Conservation (phyloP, 2,797 vertebrate species). For the Pantherophis alleghaniensis region DNA sequence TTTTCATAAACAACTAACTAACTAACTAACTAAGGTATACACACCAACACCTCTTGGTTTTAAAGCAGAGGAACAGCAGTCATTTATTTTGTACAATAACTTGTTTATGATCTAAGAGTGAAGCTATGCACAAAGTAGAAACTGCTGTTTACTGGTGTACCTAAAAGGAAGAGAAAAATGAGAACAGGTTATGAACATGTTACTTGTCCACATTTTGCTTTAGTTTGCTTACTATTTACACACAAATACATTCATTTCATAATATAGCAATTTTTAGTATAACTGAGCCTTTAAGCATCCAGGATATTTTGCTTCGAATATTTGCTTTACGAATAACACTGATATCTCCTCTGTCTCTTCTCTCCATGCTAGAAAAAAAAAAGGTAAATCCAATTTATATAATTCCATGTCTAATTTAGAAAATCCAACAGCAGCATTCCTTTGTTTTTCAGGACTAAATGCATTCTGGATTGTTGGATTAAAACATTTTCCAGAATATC, state of each 20-base stretch:
- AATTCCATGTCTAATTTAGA: not conserved
- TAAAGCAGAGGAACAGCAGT: not conserved
- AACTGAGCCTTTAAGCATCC: not conserved
- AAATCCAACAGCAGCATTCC: constrained; percentile 13
- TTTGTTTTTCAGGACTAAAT: constrained; percentile 73
- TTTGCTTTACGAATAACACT: not conserved
- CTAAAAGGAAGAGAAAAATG: not conserved
- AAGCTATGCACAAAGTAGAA: not conserved
- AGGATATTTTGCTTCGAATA: not conserved
- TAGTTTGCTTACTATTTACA: not conserved
- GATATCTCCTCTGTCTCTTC: not conserved
- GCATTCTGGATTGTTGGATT: constrained; percentile 81
- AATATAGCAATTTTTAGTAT: not conserved
- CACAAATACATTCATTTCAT: not conserved
- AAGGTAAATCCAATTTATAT: not conserved
- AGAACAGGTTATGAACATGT: not conserved
- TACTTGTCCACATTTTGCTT: not conserved
- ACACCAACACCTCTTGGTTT: not conserved
- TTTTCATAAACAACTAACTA: not conserved
- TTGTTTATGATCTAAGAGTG: not conserved
- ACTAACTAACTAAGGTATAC: not conserved
- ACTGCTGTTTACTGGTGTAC: not conserved
- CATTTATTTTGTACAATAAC: not conserved
- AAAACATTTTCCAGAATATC: constrained; percentile 69
- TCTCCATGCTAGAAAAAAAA: not conserved